A percentile compares a stretch with the other conserved stretches of the same genome.
phyloP scores from a whole-genome alignment of 2,888 invertebrate genomes.

The Rutpela maculata region DNA sequence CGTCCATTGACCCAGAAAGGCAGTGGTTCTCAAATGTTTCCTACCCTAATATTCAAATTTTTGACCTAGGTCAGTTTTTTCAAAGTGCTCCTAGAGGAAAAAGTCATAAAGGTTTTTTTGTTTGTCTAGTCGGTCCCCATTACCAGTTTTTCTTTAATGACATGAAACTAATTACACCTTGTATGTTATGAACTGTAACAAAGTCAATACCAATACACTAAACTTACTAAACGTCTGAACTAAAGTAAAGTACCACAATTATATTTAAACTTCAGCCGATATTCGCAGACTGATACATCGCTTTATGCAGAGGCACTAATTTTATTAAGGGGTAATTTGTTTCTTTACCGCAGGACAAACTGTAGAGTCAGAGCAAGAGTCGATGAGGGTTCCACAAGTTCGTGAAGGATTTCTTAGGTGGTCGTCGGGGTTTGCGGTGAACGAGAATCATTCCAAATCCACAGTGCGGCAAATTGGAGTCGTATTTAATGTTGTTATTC shows the following conservation, averaged over 20 bases:
- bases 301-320: constrained; percentile 32
- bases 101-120: too few species aligned
- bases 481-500: constrained; percentile 77
- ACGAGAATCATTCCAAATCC: constrained; percentile 73
- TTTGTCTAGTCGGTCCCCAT: too few species aligned
- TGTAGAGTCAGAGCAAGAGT: constrained; percentile 31
- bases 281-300: background rate
- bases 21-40: too few species aligned
- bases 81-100: too few species aligned
- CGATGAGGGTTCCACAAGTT: constrained; percentile 45
- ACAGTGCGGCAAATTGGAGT: constrained; percentile 76
- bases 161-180: too few species aligned
- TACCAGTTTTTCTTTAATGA: too few species aligned
- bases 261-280: constrained; percentile 2
- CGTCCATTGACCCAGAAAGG: too few species aligned
- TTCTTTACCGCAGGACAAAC: constrained; percentile 41
- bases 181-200: too few species aligned
- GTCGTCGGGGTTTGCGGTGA: constrained; percentile 68
- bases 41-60: too few species aligned
- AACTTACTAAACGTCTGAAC: background rate
- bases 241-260: background rate
- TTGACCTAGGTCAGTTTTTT: too few species aligned
- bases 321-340: constrained; percentile 40
- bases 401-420: constrained; percentile 63
- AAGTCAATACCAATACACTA: background rate